Conservation (phyloP, 1,140 invertebrate genomes). For the Venustaconcha ellipsiformis region DNA sequence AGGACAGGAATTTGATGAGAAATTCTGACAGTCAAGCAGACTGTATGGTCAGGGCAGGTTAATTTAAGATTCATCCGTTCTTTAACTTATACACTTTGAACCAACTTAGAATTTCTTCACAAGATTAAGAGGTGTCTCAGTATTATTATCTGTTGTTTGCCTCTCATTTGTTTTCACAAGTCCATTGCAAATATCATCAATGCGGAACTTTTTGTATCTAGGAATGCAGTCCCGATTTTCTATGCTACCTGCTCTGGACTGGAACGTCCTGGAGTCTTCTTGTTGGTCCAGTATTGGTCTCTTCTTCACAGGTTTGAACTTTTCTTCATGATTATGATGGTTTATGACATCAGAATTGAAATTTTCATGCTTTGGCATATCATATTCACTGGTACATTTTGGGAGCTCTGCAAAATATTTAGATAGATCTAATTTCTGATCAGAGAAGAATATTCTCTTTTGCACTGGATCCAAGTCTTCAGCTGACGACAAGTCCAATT, state of each 20-base stretch:
- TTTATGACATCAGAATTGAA: slow-evolving; percentile 1
- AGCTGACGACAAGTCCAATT: slow-evolving; percentile 7
- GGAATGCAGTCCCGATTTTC: slow-evolving; percentile 29
- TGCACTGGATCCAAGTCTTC: slow-evolving; percentile 30
- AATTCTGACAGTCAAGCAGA: too few species aligned
- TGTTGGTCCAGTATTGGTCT: slow-evolving; percentile 22
- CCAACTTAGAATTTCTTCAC: slow-evolving; percentile 18
- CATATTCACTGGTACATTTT: slow-evolving; percentile 1
- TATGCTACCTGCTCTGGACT: slow-evolving; percentile 17
- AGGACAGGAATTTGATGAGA: too few species aligned
- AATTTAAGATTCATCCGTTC: too few species aligned
- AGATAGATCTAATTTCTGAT: slow-evolving; percentile 13
- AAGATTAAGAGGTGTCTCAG: slow-evolving; percentile 24
- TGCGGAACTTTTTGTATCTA: slow-evolving; percentile 15
- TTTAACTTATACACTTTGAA: not conserved
- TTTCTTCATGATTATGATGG: slow-evolving; percentile 20
- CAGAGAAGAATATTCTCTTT: slow-evolving; percentile 22
- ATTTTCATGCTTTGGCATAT: not conserved
- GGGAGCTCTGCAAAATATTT: slow-evolving; percentile 1
- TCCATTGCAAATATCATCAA: too few species aligned
- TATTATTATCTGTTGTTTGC: slow-evolving; percentile 3
- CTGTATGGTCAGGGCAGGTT: too few species aligned
- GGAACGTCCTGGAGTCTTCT: slow-evolving; percentile 3
- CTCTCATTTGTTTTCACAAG: slow-evolving; percentile 19
- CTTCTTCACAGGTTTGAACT: slow-evolving; percentile 32